Conservation (phyloP, 2,888 invertebrate species). For the Himalopsyche japonica region DNA sequence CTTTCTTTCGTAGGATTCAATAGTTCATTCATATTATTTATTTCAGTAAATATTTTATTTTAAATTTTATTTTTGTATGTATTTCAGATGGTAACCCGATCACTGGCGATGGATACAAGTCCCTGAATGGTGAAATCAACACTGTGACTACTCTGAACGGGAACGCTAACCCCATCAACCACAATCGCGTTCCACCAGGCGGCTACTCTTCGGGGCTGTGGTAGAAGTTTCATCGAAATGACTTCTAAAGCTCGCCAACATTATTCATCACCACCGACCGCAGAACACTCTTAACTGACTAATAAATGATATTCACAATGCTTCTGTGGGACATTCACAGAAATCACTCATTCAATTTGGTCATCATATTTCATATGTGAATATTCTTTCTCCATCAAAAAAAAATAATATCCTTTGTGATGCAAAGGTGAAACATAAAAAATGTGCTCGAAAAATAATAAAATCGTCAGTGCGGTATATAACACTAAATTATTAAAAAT, state of each 20-base stretch:
- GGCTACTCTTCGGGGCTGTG: slow-evolving; percentile 71
- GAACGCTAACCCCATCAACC: slow-evolving; percentile 51
- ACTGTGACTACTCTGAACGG: slow-evolving; percentile 50
- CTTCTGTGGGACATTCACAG: neutral
- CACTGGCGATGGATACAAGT: slow-evolving; percentile 63
- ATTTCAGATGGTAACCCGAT: slow-evolving; percentile 63
- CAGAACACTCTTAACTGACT: neutral
- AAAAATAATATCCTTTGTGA: neutral
- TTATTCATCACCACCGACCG: neutral
- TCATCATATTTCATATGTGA: neutral
- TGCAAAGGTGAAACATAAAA: neutral
- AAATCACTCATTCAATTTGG: neutral
- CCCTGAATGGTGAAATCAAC: slow-evolving; percentile 63
- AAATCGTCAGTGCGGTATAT: neutral
- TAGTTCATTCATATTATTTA: slow-evolving; percentile 16
- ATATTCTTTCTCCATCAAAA: neutral
- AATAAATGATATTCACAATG: neutral
- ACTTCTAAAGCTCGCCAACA: neutral
- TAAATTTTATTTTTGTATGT: slow-evolving; percentile 27
- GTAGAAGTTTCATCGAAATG: slow-evolving; percentile 51
- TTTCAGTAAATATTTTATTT: slow-evolving; percentile 15
- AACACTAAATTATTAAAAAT: neutral
- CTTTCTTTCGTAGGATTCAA: too few species aligned
- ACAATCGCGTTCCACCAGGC: slow-evolving; percentile 69
- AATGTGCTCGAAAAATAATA: neutral